Percentiles rank a stretch among this genome's conserved stretches.
These are phyloP conservation scores for Lonchura striata DNA, from an alignment of 2,113 vertebrate species.

Conservation along the genomic window DNA sequence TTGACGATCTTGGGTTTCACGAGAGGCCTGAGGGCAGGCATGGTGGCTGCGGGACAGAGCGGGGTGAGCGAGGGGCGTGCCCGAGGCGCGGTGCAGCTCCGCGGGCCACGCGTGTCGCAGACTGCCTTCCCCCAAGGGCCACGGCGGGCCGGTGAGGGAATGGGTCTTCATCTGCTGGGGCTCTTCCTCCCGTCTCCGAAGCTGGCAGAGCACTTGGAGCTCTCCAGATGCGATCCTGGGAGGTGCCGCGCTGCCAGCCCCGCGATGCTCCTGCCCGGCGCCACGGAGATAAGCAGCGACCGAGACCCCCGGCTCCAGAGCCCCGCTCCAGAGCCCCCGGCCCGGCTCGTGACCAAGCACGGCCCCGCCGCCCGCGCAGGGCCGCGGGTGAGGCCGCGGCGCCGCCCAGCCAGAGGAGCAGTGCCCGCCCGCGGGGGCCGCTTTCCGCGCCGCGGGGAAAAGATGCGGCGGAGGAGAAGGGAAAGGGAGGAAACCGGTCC, in stretches of 20 bases:
- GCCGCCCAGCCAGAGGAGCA: background rate
- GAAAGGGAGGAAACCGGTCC: background rate
- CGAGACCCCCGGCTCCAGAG: background rate
- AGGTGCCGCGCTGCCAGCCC: background rate
- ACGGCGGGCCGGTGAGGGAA: constrained; percentile 59
- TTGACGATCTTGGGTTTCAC: constrained; percentile 94
- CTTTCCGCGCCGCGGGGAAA: background rate
- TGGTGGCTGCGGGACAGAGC: constrained; percentile 72
- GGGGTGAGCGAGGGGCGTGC: accelerated
- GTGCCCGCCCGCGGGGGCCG: background rate
- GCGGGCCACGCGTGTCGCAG: constrained; percentile 57
- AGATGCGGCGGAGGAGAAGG: too few relatives aligned
- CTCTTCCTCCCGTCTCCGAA: constrained; percentile 75
- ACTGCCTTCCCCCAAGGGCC: constrained; percentile 69
- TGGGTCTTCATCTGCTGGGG: constrained; percentile 67
- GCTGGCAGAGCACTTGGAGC: constrained; percentile 70
- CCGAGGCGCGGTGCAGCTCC: accelerated
- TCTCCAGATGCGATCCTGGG: constrained; percentile 77
- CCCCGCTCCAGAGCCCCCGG: background rate
- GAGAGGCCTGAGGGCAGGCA: constrained; percentile 91
- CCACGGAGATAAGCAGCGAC: background rate
- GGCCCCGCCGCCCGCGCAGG: background rate
- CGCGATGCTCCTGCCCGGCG: background rate
- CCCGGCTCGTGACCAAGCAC: background rate
- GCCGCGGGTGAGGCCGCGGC: background rate